Conservation (phyloP, 2,113 vertebrate species). For the Tursiops truncatus region DNA sequence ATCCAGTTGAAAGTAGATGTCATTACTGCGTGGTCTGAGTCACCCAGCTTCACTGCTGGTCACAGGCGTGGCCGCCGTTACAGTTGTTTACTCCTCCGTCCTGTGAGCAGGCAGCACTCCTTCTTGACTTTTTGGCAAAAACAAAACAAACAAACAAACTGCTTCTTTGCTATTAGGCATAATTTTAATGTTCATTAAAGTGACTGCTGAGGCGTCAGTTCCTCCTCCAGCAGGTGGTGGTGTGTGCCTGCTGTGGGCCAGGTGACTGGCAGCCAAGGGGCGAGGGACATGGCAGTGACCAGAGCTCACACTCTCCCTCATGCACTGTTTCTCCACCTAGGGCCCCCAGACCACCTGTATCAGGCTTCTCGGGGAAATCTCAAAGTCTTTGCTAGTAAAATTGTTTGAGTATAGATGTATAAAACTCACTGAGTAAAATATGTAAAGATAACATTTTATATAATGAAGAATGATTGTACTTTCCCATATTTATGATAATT, state of each 20-base stretch:
- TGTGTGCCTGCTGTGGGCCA: neutral
- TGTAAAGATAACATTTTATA: neutral
- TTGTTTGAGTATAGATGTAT: neutral
- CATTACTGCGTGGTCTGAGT: neutral
- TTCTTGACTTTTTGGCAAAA: neutral
- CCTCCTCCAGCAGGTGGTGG: neutral
- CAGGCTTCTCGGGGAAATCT: conserved; percentile 2
- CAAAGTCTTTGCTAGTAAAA: neutral
- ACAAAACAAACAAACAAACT: neutral
- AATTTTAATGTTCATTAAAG: neutral
- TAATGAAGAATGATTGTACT: conserved; percentile 8
- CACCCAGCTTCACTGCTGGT: neutral
- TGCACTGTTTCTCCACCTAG: neutral
- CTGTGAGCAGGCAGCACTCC: neutral
- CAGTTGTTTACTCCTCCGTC: neutral
- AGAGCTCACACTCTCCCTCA: neutral
- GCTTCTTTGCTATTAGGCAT: neutral
- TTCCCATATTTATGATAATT: neutral
- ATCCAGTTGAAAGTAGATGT: neutral
- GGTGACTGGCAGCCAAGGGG: neutral
- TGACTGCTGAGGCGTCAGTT: neutral
- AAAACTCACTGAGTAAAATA: neutral
- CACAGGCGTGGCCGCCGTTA: too few relatives aligned
- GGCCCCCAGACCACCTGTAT: neutral
- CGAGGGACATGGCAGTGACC: too few relatives aligned